These are phyloP conservation scores for Proterorhinus semilunaris DNA, from an alignment of 2,113 vertebrate genomes.

Conservation along the genomic window DNA sequence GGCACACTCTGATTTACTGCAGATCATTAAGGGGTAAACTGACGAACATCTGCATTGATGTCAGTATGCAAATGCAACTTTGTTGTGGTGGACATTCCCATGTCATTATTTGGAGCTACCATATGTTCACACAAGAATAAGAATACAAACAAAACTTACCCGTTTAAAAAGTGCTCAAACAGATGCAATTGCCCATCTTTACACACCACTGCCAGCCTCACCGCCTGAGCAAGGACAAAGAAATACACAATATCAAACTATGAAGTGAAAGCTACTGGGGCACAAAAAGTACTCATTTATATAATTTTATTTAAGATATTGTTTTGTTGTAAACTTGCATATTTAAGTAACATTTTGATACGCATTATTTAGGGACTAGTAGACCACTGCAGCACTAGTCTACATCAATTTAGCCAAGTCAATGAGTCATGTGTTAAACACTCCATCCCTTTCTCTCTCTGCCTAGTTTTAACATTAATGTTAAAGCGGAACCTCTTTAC, in stretches of 20 bases:
- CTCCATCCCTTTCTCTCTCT: no score
- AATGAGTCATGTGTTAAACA: no score
- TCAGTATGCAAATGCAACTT: not conserved
- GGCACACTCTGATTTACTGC: not conserved
- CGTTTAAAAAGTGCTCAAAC: constrained; percentile 97
- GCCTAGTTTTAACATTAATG: no score
- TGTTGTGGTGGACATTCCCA: not conserved
- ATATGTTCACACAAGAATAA: not conserved
- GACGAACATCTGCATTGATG: not conserved
- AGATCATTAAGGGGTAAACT: constrained; percentile 2
- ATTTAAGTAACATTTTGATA: no score
- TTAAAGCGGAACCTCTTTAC: no score
- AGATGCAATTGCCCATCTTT: constrained; percentile 94
- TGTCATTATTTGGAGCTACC: not conserved
- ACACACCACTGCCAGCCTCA: constrained; percentile 93
- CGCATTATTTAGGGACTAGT: no score
- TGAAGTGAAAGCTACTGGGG: no score
- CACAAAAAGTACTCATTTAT: no score
- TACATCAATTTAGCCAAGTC: no score
- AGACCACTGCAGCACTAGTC: no score
- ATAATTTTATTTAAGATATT: no score
- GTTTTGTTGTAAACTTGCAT: no score
- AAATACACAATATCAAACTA: not conserved
- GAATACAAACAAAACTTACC: constrained; percentile 77
- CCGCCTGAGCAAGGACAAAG: constrained; percentile 75